Conservation (phyloP, 92 coral and sea anemone species). For the Pocillopora meandrina region DNA sequence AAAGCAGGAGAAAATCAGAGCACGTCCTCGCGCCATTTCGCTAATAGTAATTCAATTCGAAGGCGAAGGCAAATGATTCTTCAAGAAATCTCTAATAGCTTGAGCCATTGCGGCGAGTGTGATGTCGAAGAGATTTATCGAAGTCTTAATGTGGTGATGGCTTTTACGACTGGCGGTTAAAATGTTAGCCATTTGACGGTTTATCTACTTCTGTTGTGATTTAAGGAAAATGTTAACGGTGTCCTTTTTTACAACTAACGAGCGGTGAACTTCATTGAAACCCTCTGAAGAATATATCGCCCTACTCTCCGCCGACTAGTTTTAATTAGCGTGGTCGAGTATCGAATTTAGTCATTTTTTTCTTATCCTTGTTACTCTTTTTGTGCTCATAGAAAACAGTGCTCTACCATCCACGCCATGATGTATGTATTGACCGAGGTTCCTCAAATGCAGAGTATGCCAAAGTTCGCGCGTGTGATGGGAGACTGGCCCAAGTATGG, state of each 20-base stretch:
- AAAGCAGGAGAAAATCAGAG: too few relatives aligned
- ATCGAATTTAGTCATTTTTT: not conserved
- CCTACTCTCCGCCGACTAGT: too few relatives aligned
- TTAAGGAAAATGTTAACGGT: too few relatives aligned
- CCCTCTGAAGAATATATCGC: too few relatives aligned
- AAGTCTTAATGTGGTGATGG: not conserved
- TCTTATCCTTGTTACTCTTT: not conserved
- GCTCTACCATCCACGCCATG: constrained; percentile 77
- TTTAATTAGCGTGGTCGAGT: too few relatives aligned
- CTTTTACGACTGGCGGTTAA: too few relatives aligned
- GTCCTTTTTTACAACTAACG: too few relatives aligned
- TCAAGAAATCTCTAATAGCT: constrained; percentile 1
- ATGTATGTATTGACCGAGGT: constrained; percentile 90
- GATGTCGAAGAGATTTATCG: not conserved
- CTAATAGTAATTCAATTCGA: too few relatives aligned
- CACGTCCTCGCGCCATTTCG: too few relatives aligned
- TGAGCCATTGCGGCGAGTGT: constrained; percentile 5
- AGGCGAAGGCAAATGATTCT: constrained; percentile 7
- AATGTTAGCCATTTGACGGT: too few relatives aligned
- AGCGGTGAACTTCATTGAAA: too few relatives aligned
- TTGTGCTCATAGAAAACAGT: constrained; percentile 60
- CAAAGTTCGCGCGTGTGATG: constrained; percentile 73
- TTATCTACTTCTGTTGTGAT: too few relatives aligned
- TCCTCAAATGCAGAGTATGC: constrained; percentile 64
- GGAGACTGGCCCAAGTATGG: constrained; percentile 79